Percentiles rank a stretch among this genome's conserved stretches.
phyloP scores from a whole-genome alignment of 2,888 invertebrate species.

The Morpho achilles region DNA sequence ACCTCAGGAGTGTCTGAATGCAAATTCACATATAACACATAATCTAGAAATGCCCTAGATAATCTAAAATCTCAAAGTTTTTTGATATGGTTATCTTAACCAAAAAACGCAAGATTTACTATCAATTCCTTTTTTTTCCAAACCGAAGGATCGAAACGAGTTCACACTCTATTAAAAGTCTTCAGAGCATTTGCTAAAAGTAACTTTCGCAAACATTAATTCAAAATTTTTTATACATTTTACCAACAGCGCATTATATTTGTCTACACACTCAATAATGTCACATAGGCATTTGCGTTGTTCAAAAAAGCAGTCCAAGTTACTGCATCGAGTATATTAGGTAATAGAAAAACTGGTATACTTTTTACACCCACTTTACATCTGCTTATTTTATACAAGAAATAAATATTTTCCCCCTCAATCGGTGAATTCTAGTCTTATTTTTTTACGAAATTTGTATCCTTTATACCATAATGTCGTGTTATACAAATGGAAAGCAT shows the following conservation, averaged over 20 bases:
- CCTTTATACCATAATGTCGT: constrained; percentile 37
- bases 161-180: too few relatives aligned
- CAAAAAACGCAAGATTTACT: too few relatives aligned
- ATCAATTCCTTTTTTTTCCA: too few relatives aligned
- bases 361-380: constrained; percentile 15
- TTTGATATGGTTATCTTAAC: too few relatives aligned
- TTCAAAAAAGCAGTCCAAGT: constrained; percentile 27
- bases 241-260: constrained; percentile 59
- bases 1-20: too few relatives aligned
- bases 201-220: too few relatives aligned
- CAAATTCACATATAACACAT: too few relatives aligned
- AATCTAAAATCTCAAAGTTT: too few relatives aligned
- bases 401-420: constrained; percentile 32
- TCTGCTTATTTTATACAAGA: constrained; percentile 20
- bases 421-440: constrained; percentile 75
- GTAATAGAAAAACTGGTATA: constrained; percentile 8
- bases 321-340: constrained; percentile 8
- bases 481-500: constrained; percentile 27
- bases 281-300: constrained; percentile 70
- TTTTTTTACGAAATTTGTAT: constrained; percentile 43
- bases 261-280: constrained; percentile 54
- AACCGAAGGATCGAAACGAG: too few relatives aligned
- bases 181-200: too few relatives aligned
- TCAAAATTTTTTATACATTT: too few relatives aligned
- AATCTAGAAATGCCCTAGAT: too few relatives aligned